Conservation (phyloP, 53 echinoderm and acorn worm species). For the Apostichopus leukothele region DNA sequence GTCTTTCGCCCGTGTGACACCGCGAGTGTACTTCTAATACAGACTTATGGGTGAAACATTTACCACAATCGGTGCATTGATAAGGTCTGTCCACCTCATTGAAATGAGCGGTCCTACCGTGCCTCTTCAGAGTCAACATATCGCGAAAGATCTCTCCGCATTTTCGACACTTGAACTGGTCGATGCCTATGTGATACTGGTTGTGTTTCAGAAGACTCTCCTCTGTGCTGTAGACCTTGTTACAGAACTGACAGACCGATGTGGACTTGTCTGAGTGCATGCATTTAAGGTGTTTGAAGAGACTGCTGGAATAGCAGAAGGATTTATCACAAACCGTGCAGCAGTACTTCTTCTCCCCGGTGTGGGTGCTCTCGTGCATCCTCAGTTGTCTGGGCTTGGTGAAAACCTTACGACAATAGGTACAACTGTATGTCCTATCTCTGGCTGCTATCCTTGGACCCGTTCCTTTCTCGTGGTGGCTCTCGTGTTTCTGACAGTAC, state of each 20-base stretch:
- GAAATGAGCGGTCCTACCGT: slow-evolving; percentile 24
- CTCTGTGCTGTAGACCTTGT: slow-evolving; percentile 24
- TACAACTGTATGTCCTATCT: slow-evolving; percentile 18
- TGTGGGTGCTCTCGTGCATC: slow-evolving; percentile 44
- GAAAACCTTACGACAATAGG: slow-evolving; percentile 18
- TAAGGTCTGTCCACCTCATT: slow-evolving; percentile 13
- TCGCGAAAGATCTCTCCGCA: slow-evolving; percentile 20
- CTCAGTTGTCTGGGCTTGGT: slow-evolving; percentile 12
- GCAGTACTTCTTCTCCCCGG: slow-evolving; percentile 26
- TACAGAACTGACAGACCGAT: slow-evolving; percentile 27
- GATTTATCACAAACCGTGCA: slow-evolving; percentile 26
- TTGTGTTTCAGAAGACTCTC: slow-evolving; percentile 41
- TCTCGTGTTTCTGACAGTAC: slow-evolving; percentile 48
- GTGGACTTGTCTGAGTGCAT: slow-evolving; percentile 42
- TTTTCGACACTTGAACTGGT: slow-evolving; percentile 37
- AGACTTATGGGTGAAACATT: slow-evolving; percentile 39
- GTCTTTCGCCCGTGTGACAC: slow-evolving; percentile 38
- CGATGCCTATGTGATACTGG: slow-evolving; percentile 18
- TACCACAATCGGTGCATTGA: slow-evolving; percentile 9
- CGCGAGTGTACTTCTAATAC: slow-evolving; percentile 19
- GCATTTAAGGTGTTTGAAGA: slow-evolving; percentile 38
- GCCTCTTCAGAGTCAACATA: slow-evolving; percentile 29
- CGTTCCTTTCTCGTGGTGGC: slow-evolving; percentile 44
- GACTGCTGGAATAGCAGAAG: slow-evolving; percentile 45
- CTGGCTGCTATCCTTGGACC: slow-evolving; percentile 44